These are phyloP conservation scores for Aptenodytes forsteri DNA, from an alignment of 2,113 vertebrate genomes.

Conservation along the genomic window DNA sequence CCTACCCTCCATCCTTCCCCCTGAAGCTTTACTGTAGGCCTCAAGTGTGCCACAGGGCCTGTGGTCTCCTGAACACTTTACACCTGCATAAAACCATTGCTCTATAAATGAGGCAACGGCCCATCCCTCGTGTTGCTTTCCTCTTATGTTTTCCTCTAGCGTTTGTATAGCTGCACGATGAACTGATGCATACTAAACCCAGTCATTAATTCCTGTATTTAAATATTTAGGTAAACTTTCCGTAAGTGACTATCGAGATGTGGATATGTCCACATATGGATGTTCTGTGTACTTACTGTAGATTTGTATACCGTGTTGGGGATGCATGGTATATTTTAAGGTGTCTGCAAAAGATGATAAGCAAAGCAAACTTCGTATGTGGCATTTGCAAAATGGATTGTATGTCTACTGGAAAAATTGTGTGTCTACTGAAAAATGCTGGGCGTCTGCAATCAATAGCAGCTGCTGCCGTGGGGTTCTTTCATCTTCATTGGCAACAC, in stretches of 20 bases:
- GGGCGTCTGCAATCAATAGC: not conserved
- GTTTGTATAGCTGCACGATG: not conserved
- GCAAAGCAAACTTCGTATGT: not conserved
- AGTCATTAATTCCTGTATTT: not conserved
- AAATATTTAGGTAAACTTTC: not conserved
- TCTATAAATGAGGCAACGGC: not conserved
- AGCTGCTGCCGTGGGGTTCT: not conserved
- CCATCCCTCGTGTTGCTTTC: rapidly evolving
- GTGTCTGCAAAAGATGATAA: not conserved
- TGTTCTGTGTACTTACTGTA: not conserved
- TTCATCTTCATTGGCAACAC: not conserved
- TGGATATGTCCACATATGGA: no score
- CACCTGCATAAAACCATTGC: not conserved
- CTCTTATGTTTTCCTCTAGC: not conserved
- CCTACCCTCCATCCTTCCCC: not conserved
- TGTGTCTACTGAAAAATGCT: not conserved
- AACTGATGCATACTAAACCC: not conserved
- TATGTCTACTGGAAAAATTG: not conserved
- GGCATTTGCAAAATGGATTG: not conserved
- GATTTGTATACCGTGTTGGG: rapidly evolving
- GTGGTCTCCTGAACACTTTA: not conserved
- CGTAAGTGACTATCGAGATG: not conserved
- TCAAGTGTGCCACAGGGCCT: not conserved
- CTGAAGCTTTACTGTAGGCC: not conserved
- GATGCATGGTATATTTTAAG: not conserved